Conservation (phyloP, 2,888 invertebrate genomes). For the Lasius platythorax region DNA sequence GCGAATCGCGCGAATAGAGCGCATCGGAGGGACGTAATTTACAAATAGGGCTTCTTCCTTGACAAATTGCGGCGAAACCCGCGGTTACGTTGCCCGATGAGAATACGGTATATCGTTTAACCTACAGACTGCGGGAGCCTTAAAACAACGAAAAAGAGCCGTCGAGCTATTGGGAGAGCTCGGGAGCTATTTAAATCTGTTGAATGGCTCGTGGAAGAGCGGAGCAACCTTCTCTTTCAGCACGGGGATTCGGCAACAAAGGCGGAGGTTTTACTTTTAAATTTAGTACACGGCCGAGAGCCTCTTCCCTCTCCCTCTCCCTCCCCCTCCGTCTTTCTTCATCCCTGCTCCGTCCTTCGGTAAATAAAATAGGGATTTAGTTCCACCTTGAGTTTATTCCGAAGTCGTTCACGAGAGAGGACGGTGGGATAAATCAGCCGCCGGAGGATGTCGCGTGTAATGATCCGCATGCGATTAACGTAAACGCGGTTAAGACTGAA, state of each 20-base stretch:
- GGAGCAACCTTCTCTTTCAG: slow-evolving; percentile 80
- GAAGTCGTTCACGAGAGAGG: slow-evolving; percentile 67
- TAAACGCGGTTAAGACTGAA: slow-evolving; percentile 27
- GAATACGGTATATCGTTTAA: slow-evolving; percentile 67
- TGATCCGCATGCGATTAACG: slow-evolving; percentile 30
- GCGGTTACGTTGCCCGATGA: slow-evolving; percentile 49
- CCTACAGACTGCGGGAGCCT: slow-evolving; percentile 66
- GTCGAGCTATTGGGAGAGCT: slow-evolving; percentile 66
- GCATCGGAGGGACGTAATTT: slow-evolving; percentile 45
- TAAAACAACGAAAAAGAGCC: slow-evolving; percentile 73
- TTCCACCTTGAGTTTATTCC: slow-evolving; percentile 78
- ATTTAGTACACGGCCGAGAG: slow-evolving; percentile 83
- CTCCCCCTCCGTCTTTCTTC: slow-evolving; percentile 53
- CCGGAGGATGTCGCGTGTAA: slow-evolving; percentile 37
- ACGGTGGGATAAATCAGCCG: slow-evolving; percentile 45
- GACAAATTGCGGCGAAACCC: slow-evolving; percentile 51
- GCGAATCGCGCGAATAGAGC: slow-evolving; percentile 33
- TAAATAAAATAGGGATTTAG: slow-evolving; percentile 84
- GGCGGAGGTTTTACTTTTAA: slow-evolving; percentile 84
- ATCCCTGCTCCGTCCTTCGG: slow-evolving; percentile 67
- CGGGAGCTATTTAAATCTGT: slow-evolving; percentile 82
- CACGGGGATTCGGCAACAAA: slow-evolving; percentile 82
- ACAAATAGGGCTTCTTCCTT: slow-evolving; percentile 55
- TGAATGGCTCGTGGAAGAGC: slow-evolving; percentile 79
- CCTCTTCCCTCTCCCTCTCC: slow-evolving; percentile 55